Evolutionary conservation across 2,113 vertebrate species (phyloP), one percentile per base, ranked within the genome.

Genomic region (Halcyon malimbica): DNA sequence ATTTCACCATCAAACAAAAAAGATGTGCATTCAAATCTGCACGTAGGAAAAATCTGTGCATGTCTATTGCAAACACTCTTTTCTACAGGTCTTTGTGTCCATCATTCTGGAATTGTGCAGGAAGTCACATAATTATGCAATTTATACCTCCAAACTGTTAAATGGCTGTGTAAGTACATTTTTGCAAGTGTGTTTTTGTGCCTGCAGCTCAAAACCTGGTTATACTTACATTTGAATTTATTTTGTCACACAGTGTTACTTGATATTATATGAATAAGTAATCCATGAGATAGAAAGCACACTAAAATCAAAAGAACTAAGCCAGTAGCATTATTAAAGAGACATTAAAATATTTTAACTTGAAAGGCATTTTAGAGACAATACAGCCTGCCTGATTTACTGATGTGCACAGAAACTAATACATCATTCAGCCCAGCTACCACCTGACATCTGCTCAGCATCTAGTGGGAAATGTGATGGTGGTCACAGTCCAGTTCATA

Each of bases 251-350:
- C 15, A 41, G 0, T 59, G 51, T 80, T 90, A 67, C 64, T 90
- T 90, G 57, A 67, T 78, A 90, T 86, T 90, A 42, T 37, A 80
- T 44, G 75, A 77, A 93, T 95, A 95, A 95, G 94, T 93, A 95
- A 96, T 83, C 81, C 73, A 41, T 93, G 63, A 94, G 68, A 39
- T 83, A 56, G 69, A 86, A 94, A 93, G 64, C 51, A 84, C 33
- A 67, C 21, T 70, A 57, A 95, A 93, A 91, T 77, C 75, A 90
- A 83, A 86, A 76, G 39, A 93, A 71, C 18, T 11, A 94, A 91
- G 56, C 73, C 75, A 64, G 75, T 41, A 96, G 67, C 78, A 90
- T 93, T 95, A 93, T 94, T 94, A 83, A 96, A 89, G 44, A 89
- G 44, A 57, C 24, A 79, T 87, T 95, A 93, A 89, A 94, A 88